phyloP scores from a whole-genome alignment of 2,113 vertebrate genomes.

The Ptychochromis oligacanthus region DNA sequence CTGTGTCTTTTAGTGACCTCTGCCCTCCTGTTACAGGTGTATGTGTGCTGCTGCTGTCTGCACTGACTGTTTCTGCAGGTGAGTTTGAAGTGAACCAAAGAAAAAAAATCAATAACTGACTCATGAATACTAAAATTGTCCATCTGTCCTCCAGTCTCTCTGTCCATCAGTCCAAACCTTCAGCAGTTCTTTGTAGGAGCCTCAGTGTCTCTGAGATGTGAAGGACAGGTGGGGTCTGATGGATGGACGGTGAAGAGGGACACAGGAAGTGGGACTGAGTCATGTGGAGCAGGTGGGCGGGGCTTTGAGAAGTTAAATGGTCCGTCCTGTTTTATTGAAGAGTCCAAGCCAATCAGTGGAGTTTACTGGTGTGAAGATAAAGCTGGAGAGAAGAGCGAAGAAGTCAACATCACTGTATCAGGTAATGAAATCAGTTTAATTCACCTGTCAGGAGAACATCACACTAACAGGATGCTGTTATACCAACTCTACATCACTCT shows the following conservation, averaged over 20 bases:
- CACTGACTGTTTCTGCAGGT: too few relatives aligned
- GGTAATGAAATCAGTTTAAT: background rate
- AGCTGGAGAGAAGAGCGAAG: background rate
- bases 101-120: background rate
- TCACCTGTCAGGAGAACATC: background rate
- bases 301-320: background rate
- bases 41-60: too few relatives aligned
- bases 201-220: conserved; percentile 11
- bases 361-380: background rate
- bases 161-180: conserved; percentile 6
- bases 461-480: background rate
- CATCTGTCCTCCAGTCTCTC: background rate
- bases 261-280: background rate
- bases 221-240: background rate
- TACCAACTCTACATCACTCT: background rate
- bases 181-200: conserved; percentile 18
- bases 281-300: background rate
- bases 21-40: too few relatives aligned
- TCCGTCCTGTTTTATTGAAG: background rate
- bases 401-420: background rate
- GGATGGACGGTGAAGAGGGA: background rate
- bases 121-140: background rate
- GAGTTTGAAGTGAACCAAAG: too few relatives aligned
- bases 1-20: too few relatives aligned
- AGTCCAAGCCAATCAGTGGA: background rate